Percentiles rank a stretch among this genome's conserved stretches.
Evolutionary conservation across 2,888 invertebrate species (phyloP).

Genomic region (Phyllotreta cruciferae): DNA sequence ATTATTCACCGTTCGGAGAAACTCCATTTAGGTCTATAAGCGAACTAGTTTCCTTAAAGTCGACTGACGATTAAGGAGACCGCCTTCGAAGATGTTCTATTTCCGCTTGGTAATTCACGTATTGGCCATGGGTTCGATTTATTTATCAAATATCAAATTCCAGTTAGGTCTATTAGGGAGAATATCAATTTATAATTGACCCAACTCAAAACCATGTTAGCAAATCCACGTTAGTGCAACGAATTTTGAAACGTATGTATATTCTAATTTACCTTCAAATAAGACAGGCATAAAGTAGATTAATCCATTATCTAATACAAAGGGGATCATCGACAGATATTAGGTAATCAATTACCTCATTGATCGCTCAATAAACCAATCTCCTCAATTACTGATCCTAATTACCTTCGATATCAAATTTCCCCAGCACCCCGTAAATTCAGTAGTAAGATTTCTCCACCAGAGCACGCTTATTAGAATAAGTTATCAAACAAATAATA

Average conservation of each 20-base stretch:
- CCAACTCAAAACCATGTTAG: background rate
- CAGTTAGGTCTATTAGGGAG: too few relatives aligned
- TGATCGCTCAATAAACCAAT: slow-evolving; percentile 28
- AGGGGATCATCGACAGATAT: too few relatives aligned
- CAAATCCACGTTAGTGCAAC: background rate
- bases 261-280: too few relatives aligned
- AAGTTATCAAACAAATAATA: slow-evolving; percentile 36
- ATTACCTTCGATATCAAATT: slow-evolving; percentile 36
- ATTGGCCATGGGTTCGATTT: slow-evolving; percentile 28
- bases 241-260: too few relatives aligned
- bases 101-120: slow-evolving; percentile 48
- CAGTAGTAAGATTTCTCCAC: background rate
- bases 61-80: slow-evolving; percentile 38
- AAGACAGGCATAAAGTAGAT: too few relatives aligned
- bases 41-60: slow-evolving; percentile 11
- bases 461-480: background rate
- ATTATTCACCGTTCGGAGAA: background rate
- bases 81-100: slow-evolving; percentile 58
- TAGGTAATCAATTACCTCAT: too few relatives aligned
- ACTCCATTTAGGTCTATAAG: slow-evolving; percentile 1
- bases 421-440: slow-evolving; percentile 2
- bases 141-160: slow-evolving; percentile 12
- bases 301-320: too few relatives aligned
- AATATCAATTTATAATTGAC: too few relatives aligned
- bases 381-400: slow-evolving; percentile 46